These are phyloP conservation scores for Oxygymnocypris stewartii DNA, from an alignment of 2,113 vertebrate genomes.

Conservation along the genomic window DNA sequence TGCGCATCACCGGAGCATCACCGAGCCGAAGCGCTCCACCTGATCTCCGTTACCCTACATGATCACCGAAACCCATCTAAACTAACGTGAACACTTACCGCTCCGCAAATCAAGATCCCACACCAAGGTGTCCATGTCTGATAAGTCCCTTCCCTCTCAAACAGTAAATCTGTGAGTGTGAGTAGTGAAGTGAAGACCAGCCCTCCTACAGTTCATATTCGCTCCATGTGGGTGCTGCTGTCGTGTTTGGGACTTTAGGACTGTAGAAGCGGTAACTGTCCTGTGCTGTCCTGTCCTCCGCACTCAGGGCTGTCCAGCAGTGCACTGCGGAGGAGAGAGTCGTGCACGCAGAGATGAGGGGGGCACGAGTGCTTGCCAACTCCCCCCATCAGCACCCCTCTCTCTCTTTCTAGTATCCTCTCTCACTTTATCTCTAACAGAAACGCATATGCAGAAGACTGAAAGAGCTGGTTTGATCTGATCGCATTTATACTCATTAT, in stretches of 20 bases:
- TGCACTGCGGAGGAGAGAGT: slow-evolving; percentile 52
- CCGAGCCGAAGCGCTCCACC: neutral
- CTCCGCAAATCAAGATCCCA: slow-evolving; percentile 68
- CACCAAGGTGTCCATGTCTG: slow-evolving; percentile 69
- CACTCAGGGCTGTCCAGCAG: slow-evolving; percentile 58
- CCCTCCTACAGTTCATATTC: slow-evolving; percentile 64
- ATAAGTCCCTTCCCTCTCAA: slow-evolving; percentile 43
- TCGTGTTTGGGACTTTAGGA: slow-evolving; percentile 60
- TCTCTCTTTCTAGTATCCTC: slow-evolving; percentile 25
- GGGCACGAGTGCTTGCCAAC: slow-evolving; percentile 34
- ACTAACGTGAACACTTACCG: slow-evolving; percentile 67
- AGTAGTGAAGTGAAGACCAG: slow-evolving; percentile 17
- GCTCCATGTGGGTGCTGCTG: slow-evolving; percentile 55
- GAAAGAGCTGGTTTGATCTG: neutral
- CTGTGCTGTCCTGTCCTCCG: slow-evolving; percentile 61
- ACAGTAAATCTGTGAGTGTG: slow-evolving; percentile 35
- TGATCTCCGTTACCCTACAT: neutral
- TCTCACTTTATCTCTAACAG: slow-evolving; percentile 4
- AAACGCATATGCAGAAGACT: neutral
- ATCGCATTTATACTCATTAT: neutral
- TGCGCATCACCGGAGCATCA: neutral
- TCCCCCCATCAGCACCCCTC: slow-evolving; percentile 8
- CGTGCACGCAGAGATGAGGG: slow-evolving; percentile 39
- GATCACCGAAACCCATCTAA: neutral
- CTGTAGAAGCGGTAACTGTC: slow-evolving; percentile 40